phyloP scores from a whole-genome alignment of 2,888 invertebrate species.

The Drosophila borborema region DNA sequence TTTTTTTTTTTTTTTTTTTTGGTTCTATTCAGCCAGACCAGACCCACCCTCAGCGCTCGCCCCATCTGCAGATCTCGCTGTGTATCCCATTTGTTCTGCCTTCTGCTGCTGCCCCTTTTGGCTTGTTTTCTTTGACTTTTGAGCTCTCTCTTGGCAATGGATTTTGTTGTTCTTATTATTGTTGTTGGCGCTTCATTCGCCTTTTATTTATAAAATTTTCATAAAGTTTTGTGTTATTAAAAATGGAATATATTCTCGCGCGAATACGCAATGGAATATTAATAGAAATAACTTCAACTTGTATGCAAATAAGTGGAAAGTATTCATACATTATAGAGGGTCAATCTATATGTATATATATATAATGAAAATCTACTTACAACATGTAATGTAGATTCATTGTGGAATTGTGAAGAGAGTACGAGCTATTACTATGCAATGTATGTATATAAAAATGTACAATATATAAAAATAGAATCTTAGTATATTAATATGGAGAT shows the following conservation, averaged over 20 bases:
- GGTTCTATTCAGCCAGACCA: not conserved
- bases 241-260: conserved; percentile 72
- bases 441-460: no score
- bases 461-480: no score
- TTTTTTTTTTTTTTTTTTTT: not conserved
- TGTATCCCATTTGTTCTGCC: conserved; percentile 13
- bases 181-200: conserved; percentile 31
- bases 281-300: conserved; percentile 56
- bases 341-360: no score
- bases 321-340: conserved; percentile 14
- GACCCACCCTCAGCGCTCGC: not conserved
- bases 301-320: conserved; percentile 26
- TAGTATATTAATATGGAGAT: no score
- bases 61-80: not conserved
- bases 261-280: conserved; percentile 72
- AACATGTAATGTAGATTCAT: conserved; percentile 1
- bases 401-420: not conserved
- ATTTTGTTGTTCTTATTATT: conserved; percentile 22
- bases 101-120: conserved; percentile 36
- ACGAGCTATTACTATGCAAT: not conserved
- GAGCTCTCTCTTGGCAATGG: conserved; percentile 53
- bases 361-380: not conserved
- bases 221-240: conserved; percentile 75
- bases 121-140: conserved; percentile 70
- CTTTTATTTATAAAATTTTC: conserved; percentile 71